Percentiles rank a stretch among this genome's conserved stretches.
phyloP scores from a whole-genome alignment of 2,797 vertebrate species.

The Pogoniulus pusillus region DNA sequence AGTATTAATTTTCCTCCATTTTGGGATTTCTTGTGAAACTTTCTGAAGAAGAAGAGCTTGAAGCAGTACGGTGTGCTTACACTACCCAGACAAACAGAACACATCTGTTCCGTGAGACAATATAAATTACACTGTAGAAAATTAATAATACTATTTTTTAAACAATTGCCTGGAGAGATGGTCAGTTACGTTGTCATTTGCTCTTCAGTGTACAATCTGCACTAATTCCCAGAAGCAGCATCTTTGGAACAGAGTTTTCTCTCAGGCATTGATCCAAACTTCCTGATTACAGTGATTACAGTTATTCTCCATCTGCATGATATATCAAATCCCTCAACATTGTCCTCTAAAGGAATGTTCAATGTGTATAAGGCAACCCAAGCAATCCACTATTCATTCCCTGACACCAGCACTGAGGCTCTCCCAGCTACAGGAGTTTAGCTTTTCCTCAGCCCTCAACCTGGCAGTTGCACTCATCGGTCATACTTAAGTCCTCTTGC shows the following conservation, averaged over 20 bases:
- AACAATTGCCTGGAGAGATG: background rate
- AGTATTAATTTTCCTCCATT: background rate
- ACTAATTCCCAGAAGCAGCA: background rate
- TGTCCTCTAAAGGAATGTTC: background rate
- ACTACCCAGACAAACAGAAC: background rate
- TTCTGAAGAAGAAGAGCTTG: background rate
- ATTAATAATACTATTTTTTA: background rate
- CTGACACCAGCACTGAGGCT: background rate
- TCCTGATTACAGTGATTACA: background rate
- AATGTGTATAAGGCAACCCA: background rate
- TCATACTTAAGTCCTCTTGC: background rate
- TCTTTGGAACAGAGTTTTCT: background rate
- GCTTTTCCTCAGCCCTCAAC: background rate
- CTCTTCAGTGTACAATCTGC: background rate
- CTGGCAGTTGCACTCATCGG: background rate
- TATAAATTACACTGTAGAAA: background rate
- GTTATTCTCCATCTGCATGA: background rate
- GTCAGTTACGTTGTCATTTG: background rate
- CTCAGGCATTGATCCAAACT: background rate
- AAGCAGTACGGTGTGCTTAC: background rate
- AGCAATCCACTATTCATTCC: background rate
- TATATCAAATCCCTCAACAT: background rate
- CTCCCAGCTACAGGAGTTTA: background rate
- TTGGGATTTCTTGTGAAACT: background rate
- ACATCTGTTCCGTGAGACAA: background rate